phyloP scores from a whole-genome alignment of 2,113 vertebrate genomes.

The Glareola pratincola region DNA sequence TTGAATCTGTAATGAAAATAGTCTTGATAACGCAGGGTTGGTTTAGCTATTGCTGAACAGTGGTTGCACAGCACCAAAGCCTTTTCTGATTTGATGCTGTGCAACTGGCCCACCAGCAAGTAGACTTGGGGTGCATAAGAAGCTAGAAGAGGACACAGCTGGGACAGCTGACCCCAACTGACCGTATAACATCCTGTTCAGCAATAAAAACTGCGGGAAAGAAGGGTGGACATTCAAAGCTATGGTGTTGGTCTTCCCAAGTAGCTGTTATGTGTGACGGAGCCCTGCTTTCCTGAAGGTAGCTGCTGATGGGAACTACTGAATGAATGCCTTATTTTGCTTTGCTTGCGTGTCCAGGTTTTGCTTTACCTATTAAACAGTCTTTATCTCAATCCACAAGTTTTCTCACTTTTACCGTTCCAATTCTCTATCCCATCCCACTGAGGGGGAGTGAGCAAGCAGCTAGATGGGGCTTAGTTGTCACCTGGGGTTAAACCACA shows the following conservation, averaged over 20 bases:
- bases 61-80: neutral
- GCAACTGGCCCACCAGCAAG: accelerated
- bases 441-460: accelerated
- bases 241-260: neutral
- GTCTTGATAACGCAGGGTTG: neutral
- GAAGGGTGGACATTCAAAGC: neutral
- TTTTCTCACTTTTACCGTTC: neutral
- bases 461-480: neutral
- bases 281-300: neutral
- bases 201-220: neutral
- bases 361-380: neutral
- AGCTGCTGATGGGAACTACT: neutral
- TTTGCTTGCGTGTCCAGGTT: neutral
- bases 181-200: neutral
- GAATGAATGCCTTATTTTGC: neutral
- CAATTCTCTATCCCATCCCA: neutral
- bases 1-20: neutral
- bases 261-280: accelerated
- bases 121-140: neutral
- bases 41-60: neutral
- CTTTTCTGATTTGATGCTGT: neutral
- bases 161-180: neutral
- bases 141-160: neutral
- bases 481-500: neutral
- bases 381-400: neutral